Evolutionary conservation across 2,113 vertebrate species (phyloP).

Genomic region (Hippocampus guttulatus): DNA sequence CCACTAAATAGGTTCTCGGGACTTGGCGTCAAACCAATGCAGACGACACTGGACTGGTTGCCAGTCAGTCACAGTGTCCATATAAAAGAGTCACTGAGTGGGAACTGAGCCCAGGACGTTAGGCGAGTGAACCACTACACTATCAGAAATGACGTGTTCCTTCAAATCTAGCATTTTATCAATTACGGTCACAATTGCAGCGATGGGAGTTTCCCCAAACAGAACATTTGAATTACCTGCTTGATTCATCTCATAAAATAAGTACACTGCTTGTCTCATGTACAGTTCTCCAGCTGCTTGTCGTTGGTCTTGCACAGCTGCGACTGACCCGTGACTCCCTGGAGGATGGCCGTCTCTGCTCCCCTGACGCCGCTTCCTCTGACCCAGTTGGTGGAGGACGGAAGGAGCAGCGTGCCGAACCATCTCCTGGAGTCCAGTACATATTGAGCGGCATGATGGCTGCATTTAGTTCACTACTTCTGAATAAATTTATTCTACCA

Average conservation of each 20-base stretch:
- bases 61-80: background rate
- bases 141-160: background rate
- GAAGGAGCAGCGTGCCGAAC: constrained; percentile 64
- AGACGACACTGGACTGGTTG: background rate
- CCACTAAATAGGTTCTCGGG: background rate
- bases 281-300: constrained; percentile 26
- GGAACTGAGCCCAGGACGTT: background rate
- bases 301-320: constrained; percentile 19
- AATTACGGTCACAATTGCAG: background rate
- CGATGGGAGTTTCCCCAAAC: background rate
- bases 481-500: background rate
- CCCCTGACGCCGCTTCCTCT: constrained; percentile 63
- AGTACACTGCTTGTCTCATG: background rate
- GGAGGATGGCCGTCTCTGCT: constrained; percentile 63
- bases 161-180: background rate
- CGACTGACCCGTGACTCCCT: constrained; percentile 39
- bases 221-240: background rate
- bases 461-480: background rate
- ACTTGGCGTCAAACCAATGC: background rate
- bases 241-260: background rate
- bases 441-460: background rate
- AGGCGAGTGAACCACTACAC: constrained; percentile 1
- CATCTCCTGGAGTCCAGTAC: constrained; percentile 84
- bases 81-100: background rate
- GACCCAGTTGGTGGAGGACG: constrained; percentile 76